A percentile compares a stretch with the other conserved stretches of the same genome.
Evolutionary conservation across 2,797 vertebrate species (phyloP).

Genomic region (Graptemys geographica): DNA sequence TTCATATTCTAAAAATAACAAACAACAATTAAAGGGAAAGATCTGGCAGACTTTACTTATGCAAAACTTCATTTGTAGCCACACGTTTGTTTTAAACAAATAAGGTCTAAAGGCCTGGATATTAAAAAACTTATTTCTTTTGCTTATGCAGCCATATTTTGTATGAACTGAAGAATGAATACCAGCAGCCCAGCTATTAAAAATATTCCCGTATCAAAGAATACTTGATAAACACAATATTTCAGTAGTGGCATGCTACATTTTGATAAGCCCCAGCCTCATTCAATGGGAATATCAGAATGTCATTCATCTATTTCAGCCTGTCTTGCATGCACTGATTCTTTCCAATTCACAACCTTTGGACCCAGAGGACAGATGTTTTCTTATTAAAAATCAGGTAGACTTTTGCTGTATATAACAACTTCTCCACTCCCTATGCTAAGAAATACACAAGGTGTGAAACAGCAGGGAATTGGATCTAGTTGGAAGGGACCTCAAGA

Average conservation of each 20-base stretch:
- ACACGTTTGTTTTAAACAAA: background rate
- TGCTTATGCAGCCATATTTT: background rate
- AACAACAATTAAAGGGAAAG: background rate
- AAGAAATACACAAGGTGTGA: background rate
- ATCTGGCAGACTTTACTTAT: background rate
- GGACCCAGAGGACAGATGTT: background rate
- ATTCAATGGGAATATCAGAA: background rate
- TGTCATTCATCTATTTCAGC: background rate
- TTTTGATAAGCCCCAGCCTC: background rate
- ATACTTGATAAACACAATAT: background rate
- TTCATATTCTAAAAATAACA: background rate
- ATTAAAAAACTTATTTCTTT: background rate
- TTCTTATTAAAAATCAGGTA: slow-evolving; percentile 11
- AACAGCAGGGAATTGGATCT: too few species aligned
- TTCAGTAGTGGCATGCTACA: background rate
- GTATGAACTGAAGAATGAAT: background rate
- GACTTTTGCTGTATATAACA: background rate
- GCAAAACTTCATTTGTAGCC: background rate
- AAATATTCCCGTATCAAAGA: background rate
- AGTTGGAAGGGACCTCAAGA: too few species aligned
- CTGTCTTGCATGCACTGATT: background rate
- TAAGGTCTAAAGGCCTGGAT: background rate
- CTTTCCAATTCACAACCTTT: background rate
- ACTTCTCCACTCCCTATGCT: background rate
- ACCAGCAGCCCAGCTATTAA: background rate